phyloP scores from a whole-genome alignment of 92 coral and sea anemone species.

The Metridium senile region DNA sequence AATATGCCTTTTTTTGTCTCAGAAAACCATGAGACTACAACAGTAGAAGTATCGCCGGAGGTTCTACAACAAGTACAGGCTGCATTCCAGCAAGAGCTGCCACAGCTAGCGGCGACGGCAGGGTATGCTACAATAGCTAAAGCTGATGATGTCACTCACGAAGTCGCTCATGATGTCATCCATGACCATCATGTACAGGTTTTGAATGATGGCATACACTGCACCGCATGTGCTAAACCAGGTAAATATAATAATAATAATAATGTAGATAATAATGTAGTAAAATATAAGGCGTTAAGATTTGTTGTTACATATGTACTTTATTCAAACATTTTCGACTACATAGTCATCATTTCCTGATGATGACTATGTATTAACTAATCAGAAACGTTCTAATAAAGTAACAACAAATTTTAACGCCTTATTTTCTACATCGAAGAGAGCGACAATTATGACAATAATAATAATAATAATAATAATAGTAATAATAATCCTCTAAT shows the following conservation, averaged over 20 bases:
- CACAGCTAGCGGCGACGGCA: slow-evolving; percentile 26
- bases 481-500: too few species aligned
- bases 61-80: slow-evolving; percentile 67
- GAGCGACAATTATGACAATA: too few species aligned
- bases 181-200: slow-evolving; percentile 14
- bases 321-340: too few species aligned
- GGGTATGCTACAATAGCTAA: slow-evolving; percentile 21
- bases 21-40: slow-evolving; percentile 20
- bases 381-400: too few species aligned
- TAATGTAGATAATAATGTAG: not conserved
- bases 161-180: slow-evolving; percentile 12
- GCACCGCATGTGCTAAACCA: slow-evolving; percentile 31
- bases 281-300: too few species aligned
- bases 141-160: slow-evolving; percentile 5
- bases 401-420: too few species aligned
- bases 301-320: too few species aligned
- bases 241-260: slow-evolving; percentile 11
- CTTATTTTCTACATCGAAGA: too few species aligned
- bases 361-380: too few species aligned
- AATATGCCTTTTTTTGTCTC: not conserved
- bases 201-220: slow-evolving; percentile 17
- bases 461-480: too few species aligned
- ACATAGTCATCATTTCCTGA: too few species aligned
- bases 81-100: slow-evolving; percentile 56
- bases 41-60: slow-evolving; percentile 52